These are phyloP conservation scores for Poecilia gillii DNA, from an alignment of 2,797 vertebrate species.

Conservation along the genomic window DNA sequence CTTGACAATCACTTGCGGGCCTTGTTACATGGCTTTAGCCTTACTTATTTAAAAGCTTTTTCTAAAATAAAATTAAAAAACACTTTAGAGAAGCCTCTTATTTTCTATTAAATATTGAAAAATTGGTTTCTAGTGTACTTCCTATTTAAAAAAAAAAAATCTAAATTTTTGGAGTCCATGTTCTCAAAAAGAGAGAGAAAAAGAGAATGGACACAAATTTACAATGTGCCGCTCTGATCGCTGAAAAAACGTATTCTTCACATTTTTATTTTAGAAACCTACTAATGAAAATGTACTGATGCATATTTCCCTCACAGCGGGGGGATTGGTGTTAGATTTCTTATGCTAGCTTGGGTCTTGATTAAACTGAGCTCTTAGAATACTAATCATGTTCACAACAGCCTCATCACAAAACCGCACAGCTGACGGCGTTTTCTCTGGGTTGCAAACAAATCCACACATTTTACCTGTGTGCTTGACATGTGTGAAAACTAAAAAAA, in stretches of 20 bases:
- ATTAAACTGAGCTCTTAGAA: constrained; percentile 7
- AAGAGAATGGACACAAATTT: constrained; percentile 22
- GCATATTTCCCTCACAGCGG: neutral
- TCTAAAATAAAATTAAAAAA: neutral
- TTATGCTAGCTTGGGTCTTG: constrained; percentile 6
- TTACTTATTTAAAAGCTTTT: constrained; percentile 17
- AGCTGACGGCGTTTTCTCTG: neutral
- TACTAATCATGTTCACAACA: constrained; percentile 12
- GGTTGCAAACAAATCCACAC: neutral
- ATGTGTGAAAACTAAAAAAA: neutral
- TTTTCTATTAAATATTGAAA: constrained; percentile 48
- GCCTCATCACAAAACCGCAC: constrained; percentile 1
- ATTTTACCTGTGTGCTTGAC: neutral
- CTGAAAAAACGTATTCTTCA: neutral
- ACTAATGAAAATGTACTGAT: constrained; percentile 14
- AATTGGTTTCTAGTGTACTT: constrained; percentile 38
- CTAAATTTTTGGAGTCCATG: neutral
- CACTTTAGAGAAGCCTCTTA: constrained; percentile 21
- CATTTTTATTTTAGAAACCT: constrained; percentile 5
- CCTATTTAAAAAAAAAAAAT: constrained; percentile 39
- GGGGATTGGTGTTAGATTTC: neutral
- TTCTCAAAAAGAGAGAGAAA: constrained; percentile 15
- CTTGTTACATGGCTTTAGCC: constrained; percentile 1
- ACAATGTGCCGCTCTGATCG: neutral
- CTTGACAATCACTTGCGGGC: constrained; percentile 5